Conservation (phyloP, 2,888 invertebrate species). For the Boloria euphrosyne region DNA sequence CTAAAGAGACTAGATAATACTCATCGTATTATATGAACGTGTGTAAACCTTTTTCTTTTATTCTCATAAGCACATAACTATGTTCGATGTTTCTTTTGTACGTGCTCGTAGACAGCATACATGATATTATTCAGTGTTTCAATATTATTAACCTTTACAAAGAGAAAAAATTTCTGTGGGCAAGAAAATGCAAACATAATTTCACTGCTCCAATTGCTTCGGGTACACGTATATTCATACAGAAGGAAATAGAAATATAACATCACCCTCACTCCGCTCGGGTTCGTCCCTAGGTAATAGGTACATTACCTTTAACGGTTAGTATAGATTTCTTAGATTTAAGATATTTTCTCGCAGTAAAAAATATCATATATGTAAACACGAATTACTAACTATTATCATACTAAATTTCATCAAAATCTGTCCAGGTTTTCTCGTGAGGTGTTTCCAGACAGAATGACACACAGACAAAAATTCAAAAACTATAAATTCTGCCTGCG, state of each 20-base stretch:
- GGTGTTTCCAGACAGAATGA: no score
- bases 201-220: background rate
- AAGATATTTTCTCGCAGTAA: no score
- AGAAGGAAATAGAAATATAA: background rate
- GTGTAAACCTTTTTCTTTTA: conserved; percentile 18
- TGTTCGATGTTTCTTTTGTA: background rate
- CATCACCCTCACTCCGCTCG: no score
- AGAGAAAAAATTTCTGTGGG: background rate
- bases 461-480: no score
- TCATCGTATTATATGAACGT: conserved; percentile 28
- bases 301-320: no score
- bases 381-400: no score
- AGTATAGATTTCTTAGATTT: no score
- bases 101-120: background rate
- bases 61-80: conserved; percentile 6
- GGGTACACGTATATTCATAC: background rate
- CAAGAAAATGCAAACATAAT: background rate
- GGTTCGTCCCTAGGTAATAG: no score
- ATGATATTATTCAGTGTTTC: conserved; percentile 14
- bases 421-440: no score
- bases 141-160: conserved; percentile 1
- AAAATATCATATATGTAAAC: no score
- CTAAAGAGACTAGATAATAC: conserved; percentile 24
- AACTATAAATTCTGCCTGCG: no score
- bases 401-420: no score